These are phyloP conservation scores for Parapsyche elsis DNA, from an alignment of 1,140 invertebrate genomes.

Conservation along the genomic window DNA sequence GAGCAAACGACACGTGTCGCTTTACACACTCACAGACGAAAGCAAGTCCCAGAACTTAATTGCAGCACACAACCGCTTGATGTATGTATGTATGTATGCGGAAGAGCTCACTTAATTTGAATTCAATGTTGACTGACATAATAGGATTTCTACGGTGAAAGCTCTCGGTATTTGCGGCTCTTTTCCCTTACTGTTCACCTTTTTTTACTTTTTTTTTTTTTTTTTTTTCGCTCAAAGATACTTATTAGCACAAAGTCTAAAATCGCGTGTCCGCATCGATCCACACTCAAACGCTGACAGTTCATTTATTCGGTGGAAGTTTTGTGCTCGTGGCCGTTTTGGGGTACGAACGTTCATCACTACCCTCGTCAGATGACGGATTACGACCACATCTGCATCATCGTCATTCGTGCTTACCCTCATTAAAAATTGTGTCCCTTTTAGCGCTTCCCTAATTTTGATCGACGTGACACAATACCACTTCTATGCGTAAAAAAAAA, in stretches of 20 bases:
- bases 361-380: conserved; percentile 31
- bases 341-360: background rate
- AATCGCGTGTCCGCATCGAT: no score
- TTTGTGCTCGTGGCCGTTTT: background rate
- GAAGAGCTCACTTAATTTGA: background rate
- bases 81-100: no score
- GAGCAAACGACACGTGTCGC: background rate
- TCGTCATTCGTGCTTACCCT: no score
- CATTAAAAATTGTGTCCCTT: no score
- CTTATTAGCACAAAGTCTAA: no score
- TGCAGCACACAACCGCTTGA: no score
- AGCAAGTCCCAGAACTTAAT: no score
- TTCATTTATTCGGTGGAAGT: conserved; percentile 9
- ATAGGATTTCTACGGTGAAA: conserved; percentile 15
- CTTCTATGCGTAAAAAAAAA: no score
- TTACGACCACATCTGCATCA: background rate
- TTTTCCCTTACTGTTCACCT: background rate
- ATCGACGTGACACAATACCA: no score
- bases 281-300: conserved; percentile 19
- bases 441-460: no score
- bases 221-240: no score
- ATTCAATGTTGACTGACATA: conserved; percentile 23
- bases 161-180: background rate
- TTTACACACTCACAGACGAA: background rate
- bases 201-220: background rate